Percentiles rank a stretch among this genome's conserved stretches.
Conservation (phyloP, 2,797 vertebrate species). For the Lutjanus argentimaculatus region DNA sequence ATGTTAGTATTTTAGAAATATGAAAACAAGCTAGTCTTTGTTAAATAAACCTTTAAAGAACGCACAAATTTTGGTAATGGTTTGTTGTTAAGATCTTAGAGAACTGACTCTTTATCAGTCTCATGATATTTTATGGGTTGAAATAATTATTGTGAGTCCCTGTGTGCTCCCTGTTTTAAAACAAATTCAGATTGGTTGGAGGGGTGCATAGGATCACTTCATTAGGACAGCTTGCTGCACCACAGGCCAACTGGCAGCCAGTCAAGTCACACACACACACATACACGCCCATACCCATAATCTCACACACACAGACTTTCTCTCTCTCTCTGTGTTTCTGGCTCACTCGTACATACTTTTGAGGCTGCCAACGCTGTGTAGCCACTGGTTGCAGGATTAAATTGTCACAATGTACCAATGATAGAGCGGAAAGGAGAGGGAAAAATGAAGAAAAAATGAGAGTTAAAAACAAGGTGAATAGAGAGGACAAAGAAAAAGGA, state of each 20-base stretch:
- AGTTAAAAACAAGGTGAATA: neutral
- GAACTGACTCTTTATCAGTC: constrained; percentile 1
- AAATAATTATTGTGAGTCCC: constrained; percentile 38
- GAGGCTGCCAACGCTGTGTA: constrained; percentile 53
- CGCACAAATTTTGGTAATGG: neutral
- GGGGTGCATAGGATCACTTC: constrained; percentile 65
- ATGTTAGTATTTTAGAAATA: neutral
- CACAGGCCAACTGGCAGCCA: constrained; percentile 75
- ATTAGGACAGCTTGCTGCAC: constrained; percentile 78
- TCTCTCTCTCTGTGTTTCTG: constrained; percentile 10
- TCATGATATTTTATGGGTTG: constrained; percentile 14
- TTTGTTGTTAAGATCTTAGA: constrained; percentile 8
- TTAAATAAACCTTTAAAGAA: constrained; percentile 14
- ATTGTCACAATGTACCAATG: constrained; percentile 49
- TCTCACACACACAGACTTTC: constrained; percentile 33
- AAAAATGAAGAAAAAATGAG: neutral
- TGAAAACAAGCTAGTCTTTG: constrained; percentile 12
- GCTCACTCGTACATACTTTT: constrained; percentile 52
- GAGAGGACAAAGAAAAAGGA: neutral
- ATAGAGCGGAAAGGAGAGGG: constrained; percentile 31
- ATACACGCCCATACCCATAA: constrained; percentile 21
- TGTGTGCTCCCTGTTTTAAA: constrained; percentile 52
- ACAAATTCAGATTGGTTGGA: constrained; percentile 63
- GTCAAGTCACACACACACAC: constrained; percentile 52
- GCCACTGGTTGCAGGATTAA: constrained; percentile 64